These are phyloP conservation scores for Sternarchorhynchus goeldii DNA, from an alignment of 2,797 vertebrate genomes.

Conservation along the genomic window DNA sequence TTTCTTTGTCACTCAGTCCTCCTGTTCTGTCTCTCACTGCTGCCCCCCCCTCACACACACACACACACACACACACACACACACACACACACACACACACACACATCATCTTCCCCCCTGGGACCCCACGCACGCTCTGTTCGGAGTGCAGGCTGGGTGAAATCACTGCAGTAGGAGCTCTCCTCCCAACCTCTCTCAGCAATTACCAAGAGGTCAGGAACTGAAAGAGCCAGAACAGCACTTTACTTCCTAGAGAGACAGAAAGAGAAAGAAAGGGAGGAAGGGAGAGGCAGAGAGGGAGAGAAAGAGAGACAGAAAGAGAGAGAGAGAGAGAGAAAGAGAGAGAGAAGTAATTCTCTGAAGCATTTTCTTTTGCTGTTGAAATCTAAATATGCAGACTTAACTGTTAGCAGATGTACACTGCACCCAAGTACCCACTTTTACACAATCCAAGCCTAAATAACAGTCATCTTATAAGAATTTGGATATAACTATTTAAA, in stretches of 20 bases:
- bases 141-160: not conserved
- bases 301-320: slow-evolving; percentile 44
- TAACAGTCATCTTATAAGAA: slow-evolving; percentile 6
- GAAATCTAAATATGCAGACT: slow-evolving; percentile 58
- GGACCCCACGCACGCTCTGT: slow-evolving; percentile 13
- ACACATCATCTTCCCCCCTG: slow-evolving; percentile 25
- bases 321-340: slow-evolving; percentile 46
- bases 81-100: no score
- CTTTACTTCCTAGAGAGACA: not conserved
- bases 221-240: not conserved
- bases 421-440: slow-evolving; percentile 57
- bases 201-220: slow-evolving; percentile 21
- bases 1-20: not conserved
- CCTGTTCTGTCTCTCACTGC: not conserved
- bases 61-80: no score
- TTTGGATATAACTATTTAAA: slow-evolving; percentile 59
- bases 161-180: slow-evolving; percentile 21
- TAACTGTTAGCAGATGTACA: slow-evolving; percentile 73
- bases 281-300: not conserved
- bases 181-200: not conserved
- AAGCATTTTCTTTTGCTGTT: slow-evolving; percentile 28
- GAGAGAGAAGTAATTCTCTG: slow-evolving; percentile 22
- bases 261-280: slow-evolving; percentile 3
- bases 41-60: no score
- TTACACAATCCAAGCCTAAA: slow-evolving; percentile 30